Percentiles rank a stretch among this genome's conserved stretches.
Evolutionary conservation across 2,797 vertebrate genomes (phyloP).

Genomic region (Sebastes elongatus): DNA sequence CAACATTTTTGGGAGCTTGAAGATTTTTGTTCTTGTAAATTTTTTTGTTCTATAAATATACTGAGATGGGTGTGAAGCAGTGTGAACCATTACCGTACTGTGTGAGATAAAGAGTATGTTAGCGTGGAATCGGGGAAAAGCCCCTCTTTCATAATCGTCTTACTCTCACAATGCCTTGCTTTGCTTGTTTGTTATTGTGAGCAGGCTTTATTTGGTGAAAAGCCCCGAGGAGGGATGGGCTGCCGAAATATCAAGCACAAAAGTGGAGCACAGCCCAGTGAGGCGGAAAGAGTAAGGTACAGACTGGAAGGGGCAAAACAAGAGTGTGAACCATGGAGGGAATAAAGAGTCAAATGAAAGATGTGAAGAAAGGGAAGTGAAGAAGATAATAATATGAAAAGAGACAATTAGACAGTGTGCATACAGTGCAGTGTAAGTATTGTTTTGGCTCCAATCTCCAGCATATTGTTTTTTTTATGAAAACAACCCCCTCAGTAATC

Average conservation of each 20-base stretch:
- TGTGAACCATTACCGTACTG: neutral
- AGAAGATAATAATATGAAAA: neutral
- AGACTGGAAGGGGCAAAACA: constrained; percentile 2
- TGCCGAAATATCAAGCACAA: constrained; percentile 43
- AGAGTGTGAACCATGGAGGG: neutral
- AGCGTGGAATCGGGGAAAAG: neutral
- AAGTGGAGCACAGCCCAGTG: constrained; percentile 38
- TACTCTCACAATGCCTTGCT: constrained; percentile 19
- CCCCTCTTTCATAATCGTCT: neutral
- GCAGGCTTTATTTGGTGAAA: constrained; percentile 50
- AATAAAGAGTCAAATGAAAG: constrained; percentile 15
- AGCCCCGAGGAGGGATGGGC: constrained; percentile 30
- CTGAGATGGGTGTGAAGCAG: neutral
- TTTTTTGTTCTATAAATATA: neutral
- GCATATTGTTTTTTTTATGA: neutral
- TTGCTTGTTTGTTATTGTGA: constrained; percentile 38
- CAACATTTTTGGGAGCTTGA: neutral
- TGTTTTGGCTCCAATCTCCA: neutral
- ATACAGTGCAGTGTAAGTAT: neutral
- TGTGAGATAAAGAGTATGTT: neutral
- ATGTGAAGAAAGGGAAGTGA: neutral
- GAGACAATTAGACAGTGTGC: neutral
- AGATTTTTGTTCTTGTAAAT: neutral
- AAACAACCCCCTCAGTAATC: neutral
- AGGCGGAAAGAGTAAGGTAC: constrained; percentile 29